phyloP scores from a whole-genome alignment of 2,113 vertebrate genomes.

The Alethe castanea region DNA sequence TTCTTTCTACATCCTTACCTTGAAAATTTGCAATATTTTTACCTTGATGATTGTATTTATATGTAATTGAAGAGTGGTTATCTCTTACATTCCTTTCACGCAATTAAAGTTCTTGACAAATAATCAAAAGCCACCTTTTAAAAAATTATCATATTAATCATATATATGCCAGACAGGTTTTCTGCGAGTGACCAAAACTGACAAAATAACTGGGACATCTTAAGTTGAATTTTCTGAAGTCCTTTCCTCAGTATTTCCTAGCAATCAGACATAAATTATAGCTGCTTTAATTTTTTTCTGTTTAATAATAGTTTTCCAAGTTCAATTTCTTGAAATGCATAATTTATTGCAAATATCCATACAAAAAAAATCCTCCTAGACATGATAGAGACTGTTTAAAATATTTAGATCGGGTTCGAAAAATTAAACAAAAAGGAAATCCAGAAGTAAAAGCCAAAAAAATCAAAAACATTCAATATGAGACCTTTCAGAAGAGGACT shows the following conservation, averaged over 20 bases:
- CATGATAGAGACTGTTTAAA: neutral
- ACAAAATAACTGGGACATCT: neutral
- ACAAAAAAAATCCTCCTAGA: neutral
- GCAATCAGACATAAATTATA: neutral
- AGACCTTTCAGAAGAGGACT: neutral
- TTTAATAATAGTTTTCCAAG: neutral
- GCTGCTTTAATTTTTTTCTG: neutral
- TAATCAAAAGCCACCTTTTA: neutral
- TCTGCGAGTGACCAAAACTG: neutral
- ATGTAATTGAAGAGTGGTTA: neutral
- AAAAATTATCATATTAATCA: neutral
- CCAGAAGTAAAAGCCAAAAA: neutral
- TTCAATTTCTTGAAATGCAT: neutral
- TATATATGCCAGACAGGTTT: neutral
- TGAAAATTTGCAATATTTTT: neutral
- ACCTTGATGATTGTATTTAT: neutral
- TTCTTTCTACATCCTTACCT: neutral
- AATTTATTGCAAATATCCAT: neutral
- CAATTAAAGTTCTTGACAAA: neutral
- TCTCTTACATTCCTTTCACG: neutral
- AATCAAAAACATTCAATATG: neutral
- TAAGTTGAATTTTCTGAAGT: neutral
- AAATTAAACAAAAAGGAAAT: neutral
- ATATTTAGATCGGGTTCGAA: neutral
- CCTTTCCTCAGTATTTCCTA: neutral